These are phyloP conservation scores for Axinella damicornis DNA, from an alignment of 37 sponge, comb jelly and placozoan genomes.

Conservation along the genomic window DNA sequence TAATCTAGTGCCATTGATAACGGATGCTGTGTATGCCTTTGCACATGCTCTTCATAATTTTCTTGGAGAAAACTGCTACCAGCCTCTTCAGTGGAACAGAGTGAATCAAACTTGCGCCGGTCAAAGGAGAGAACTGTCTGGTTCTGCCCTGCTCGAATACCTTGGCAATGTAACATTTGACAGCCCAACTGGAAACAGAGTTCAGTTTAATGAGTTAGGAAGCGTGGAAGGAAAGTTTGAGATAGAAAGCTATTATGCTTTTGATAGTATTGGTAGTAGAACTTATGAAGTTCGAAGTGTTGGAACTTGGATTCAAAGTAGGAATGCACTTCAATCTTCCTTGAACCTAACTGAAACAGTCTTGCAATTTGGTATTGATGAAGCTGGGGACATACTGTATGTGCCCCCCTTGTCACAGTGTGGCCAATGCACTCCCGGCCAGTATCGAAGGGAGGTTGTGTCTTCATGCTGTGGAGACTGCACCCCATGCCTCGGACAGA, in stretches of 20 bases:
- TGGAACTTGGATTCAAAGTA: constrained; percentile 44
- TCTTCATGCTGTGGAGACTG: constrained; percentile 69
- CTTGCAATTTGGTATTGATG: constrained; percentile 39
- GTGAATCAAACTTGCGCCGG: constrained; percentile 24
- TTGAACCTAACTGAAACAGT: background rate
- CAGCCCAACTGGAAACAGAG: constrained; percentile 13
- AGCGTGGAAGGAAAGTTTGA: constrained; percentile 35
- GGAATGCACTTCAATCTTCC: background rate
- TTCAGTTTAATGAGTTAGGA: constrained; percentile 59
- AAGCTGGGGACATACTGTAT: background rate
- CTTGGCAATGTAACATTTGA: constrained; percentile 52
- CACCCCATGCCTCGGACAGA: constrained; percentile 38
- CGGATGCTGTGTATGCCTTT: constrained; percentile 77
- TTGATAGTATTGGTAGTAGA: background rate
- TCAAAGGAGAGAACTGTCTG: constrained; percentile 4
- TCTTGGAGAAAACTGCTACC: constrained; percentile 58
- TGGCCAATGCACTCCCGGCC: constrained; percentile 33
- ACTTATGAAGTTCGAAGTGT: constrained; percentile 4
- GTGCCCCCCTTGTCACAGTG: constrained; percentile 43
- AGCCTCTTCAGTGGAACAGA: constrained; percentile 19
- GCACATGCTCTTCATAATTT: constrained; percentile 67
- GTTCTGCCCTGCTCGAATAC: constrained; percentile 12
- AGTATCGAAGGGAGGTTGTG: background rate
- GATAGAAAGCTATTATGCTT: constrained; percentile 48
- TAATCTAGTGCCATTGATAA: constrained; percentile 60